phyloP scores from a whole-genome alignment of 2,113 vertebrate genomes.

The Entelurus aequoreus region DNA sequence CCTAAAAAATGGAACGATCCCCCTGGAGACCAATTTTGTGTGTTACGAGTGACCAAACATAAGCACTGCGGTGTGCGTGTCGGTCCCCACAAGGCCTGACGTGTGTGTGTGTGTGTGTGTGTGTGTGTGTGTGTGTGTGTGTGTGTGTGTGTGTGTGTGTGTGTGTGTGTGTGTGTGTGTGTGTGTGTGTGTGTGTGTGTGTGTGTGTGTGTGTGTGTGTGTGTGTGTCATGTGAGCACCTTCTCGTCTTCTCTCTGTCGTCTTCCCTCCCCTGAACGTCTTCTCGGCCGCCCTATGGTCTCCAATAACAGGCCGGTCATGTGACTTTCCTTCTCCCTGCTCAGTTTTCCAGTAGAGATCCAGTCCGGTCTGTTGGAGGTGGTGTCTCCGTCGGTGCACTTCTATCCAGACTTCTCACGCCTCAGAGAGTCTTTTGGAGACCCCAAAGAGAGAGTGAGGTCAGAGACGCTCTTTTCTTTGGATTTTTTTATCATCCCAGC shows the following conservation, averaged over 20 bases:
- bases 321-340: not conserved
- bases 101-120: too few relatives aligned
- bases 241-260: not conserved
- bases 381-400: constrained; percentile 88
- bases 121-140: not conserved
- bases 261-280: not conserved
- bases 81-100: too few relatives aligned
- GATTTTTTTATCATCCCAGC: not conserved
- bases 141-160: not conserved
- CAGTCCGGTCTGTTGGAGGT: constrained; percentile 88
- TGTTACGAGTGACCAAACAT: too few relatives aligned
- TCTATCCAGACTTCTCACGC: constrained; percentile 90
- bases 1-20: too few relatives aligned
- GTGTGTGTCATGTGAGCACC: not conserved
- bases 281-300: not conserved
- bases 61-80: too few relatives aligned
- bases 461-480: not conserved
- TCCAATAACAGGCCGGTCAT: not conserved
- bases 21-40: too few relatives aligned
- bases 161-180: not conserved
- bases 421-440: constrained; percentile 91
- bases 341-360: constrained; percentile 88
- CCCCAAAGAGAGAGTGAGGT: constrained; percentile 88
- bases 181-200: not conserved
- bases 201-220: not conserved